Evolutionary conservation across 2,888 invertebrate genomes (phyloP), one percentile per base, ranked within the genome.

Genomic region (Drosophila rellima): DNA sequence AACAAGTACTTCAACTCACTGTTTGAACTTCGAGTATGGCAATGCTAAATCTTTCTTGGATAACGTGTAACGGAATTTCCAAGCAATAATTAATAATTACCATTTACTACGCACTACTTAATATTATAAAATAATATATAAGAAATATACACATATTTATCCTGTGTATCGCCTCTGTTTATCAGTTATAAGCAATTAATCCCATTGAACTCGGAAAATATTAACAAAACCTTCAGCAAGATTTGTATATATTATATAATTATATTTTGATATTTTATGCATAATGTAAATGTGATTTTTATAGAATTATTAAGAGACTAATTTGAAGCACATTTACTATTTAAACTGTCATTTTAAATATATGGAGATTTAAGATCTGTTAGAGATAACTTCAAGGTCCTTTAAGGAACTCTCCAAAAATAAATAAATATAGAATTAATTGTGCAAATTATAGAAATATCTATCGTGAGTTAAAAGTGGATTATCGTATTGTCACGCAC

Each of bases 51-150:
- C 8, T 8, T 39, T 23, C n/a, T 8, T 23, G 50, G 26, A 69
- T 65, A 69, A 64, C 39, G 40, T 51, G n/a, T 11, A 37, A n/a
- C 33, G 33, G 35, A 40, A 51, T 20, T 29, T 42, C 29, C 20
- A 29, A 35, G 17, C 15, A 35, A 56, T 56, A 42, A 52, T 45
- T 18, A 51, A 20, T 48, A 48, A 66, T 66, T 59, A 20, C 50
- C 13, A 56, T 39, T 35, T 44, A 54, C 20, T 57, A 65, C 65
- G 57, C 57, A 48, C 26, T 59, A 48, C 37, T 48, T n/a, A 57
- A 44, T 57, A 42, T 20, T 10, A 10, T 18, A 40, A 3, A 31
- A 18, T 23, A 31, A 40, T 26, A 42, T 44, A 42, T 44, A 35
- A 8, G 7, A 26, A 29, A 47, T 31, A 13, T 31, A 18, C 23